Conservation (phyloP, 1,140 invertebrate species). For the Ctenoplectra terminalis region DNA sequence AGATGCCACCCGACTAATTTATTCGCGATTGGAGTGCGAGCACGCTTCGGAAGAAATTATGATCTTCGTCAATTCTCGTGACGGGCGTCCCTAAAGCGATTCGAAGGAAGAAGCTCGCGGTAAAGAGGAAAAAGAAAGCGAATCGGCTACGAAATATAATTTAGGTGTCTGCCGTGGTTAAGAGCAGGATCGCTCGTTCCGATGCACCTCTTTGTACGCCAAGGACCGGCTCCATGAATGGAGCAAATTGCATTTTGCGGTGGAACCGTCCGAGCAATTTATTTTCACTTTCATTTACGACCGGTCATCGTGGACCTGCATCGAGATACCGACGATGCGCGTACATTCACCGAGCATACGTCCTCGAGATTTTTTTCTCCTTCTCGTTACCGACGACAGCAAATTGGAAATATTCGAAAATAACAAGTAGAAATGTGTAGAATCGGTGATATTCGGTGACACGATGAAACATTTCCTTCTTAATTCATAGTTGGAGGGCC, state of each 20-base stretch:
- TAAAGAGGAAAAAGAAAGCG: constrained; percentile 25
- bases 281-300: constrained; percentile 64
- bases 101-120: neutral
- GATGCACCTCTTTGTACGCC: neutral
- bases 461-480: no score
- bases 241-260: constrained; percentile 59
- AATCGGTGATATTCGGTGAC: no score
- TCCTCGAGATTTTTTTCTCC: constrained; percentile 13
- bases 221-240: constrained; percentile 53
- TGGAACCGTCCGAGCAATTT: constrained; percentile 53
- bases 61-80: neutral
- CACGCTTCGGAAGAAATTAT: neutral
- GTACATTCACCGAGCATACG: neutral
- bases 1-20: constrained; percentile 47
- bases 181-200: neutral
- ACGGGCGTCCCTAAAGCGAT: neutral
- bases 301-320: constrained; percentile 2
- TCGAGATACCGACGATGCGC: neutral
- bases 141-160: constrained; percentile 43
- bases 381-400: neutral
- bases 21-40: constrained; percentile 38
- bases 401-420: no score
- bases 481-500: no score
- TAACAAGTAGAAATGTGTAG: no score
- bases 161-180: constrained; percentile 43